Conservation (phyloP, 2,888 invertebrate genomes). For the Xiphydria camelus region DNA sequence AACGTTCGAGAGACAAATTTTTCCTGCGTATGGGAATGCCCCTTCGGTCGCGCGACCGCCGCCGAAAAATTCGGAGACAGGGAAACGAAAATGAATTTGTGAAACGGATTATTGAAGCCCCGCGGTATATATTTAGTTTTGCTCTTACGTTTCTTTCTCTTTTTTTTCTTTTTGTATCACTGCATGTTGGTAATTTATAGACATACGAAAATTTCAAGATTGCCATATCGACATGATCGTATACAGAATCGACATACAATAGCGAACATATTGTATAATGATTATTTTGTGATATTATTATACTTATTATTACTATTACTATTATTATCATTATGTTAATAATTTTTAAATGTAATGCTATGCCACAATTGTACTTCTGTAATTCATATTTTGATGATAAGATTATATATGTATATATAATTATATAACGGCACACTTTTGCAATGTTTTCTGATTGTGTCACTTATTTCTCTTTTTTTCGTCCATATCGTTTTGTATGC, state of each 20-base stretch:
- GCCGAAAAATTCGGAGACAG: too few species aligned
- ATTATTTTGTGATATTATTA: slow-evolving; percentile 46
- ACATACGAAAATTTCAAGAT: slow-evolving; percentile 24
- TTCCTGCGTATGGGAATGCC: too few species aligned
- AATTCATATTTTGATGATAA: slow-evolving; percentile 32
- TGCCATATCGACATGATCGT: slow-evolving; percentile 16
- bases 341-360: slow-evolving; percentile 32
- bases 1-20: too few species aligned
- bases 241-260: slow-evolving; percentile 23
- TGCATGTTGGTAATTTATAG: slow-evolving; percentile 36
- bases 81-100: too few species aligned
- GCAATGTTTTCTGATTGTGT: slow-evolving; percentile 22
- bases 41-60: too few species aligned
- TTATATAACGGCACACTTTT: slow-evolving; percentile 19
- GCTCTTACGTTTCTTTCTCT: slow-evolving; percentile 10
- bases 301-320: slow-evolving; percentile 12
- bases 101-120: too few species aligned
- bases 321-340: slow-evolving; percentile 32
- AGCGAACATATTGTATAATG: slow-evolving; percentile 32
- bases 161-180: slow-evolving; percentile 19
- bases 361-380: slow-evolving; percentile 36
- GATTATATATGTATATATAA: slow-evolving; percentile 24
- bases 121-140: slow-evolving; percentile 6
- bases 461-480: slow-evolving; percentile 19
- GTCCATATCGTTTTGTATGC: not conserved